These are phyloP conservation scores for Synergus itoensis DNA, from an alignment of 2,888 invertebrate species.

Conservation along the genomic window DNA sequence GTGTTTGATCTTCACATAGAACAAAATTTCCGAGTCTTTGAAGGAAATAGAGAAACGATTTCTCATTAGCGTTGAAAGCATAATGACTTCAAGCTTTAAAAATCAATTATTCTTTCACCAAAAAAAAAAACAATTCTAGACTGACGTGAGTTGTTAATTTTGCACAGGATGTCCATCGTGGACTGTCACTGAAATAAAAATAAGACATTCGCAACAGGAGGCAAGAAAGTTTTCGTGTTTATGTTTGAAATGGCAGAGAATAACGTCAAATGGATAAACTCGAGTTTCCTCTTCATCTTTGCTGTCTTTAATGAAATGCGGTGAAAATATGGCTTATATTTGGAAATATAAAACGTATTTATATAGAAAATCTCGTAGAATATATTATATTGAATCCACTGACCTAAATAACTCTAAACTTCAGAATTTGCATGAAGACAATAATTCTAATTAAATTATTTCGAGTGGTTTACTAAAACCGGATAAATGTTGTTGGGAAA, in stretches of 20 bases:
- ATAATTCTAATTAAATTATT: not conserved
- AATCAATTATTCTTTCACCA: not conserved
- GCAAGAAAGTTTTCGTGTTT: not conserved
- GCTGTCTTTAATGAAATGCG: too few relatives aligned
- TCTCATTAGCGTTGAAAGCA: not conserved
- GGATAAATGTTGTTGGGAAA: not conserved
- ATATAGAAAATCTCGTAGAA: too few relatives aligned
- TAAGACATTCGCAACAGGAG: not conserved
- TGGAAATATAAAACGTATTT: too few relatives aligned
- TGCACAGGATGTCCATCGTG: not conserved
- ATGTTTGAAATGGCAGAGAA: not conserved
- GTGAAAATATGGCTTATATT: too few relatives aligned
- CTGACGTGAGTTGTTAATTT: not conserved
- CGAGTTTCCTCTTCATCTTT: too few relatives aligned
- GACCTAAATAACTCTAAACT: not conserved
- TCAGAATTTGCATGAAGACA: not conserved
- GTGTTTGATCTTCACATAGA: not conserved
- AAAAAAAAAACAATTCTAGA: not conserved
- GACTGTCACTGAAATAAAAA: not conserved
- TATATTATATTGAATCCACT: not conserved
- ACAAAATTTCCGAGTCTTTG: not conserved
- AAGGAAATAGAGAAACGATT: slow-evolving; percentile 5
- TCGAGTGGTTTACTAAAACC: not conserved
- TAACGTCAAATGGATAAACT: too few relatives aligned
- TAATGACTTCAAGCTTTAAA: not conserved